Evolutionary conservation across 2,888 invertebrate species (phyloP), one percentile per base, ranked within the genome.

Genomic region (Brenthis hecate): DNA sequence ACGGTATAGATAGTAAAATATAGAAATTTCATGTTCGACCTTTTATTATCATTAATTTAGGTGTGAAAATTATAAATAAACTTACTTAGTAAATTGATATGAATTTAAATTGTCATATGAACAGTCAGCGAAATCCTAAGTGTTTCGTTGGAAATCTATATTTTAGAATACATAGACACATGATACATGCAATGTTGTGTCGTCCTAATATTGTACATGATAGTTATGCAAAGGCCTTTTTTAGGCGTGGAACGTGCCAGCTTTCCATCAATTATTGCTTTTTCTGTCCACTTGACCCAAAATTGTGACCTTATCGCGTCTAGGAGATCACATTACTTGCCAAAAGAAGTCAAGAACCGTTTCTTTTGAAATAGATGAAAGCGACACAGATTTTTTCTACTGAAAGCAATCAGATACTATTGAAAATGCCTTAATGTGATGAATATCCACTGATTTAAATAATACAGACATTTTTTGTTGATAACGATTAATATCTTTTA

Each of bases 201-300:
- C 11, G 2, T 43, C 8, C 1, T 11, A 43, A 2, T 36, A 36
- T 43, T 8, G 36, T 43, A 11, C 36, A 43, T 43, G 11, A 43
- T 43, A 43, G 2, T 43, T 2, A 11, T 43, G 36, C 11, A 43
- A 43, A 43, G 2, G 2, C 8, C 28, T 32, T 50, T 48, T 43
- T 56, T 56, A 32, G 61, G 47, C 16, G 19, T 51, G 16, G 56
- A 51, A 62, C 61, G 55, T 62, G 62, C 55, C 67, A 56, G 56
- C 56, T 50, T 48, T 50, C 32, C 54, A 62, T 62, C 61, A 66
- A 56, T 56, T 56, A 56, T 51, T 62, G 61, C 61, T 61, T 43
- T 62, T 65, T 36, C 64, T 53, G 47, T 67, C 62, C 65, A 70
- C 70, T 72, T 72, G 70, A 72, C 72, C 72, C 70, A 70, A 72